Evolutionary conservation across 2,113 vertebrate species (phyloP).

Genomic region (Rhegmatorhina hoffmannsi): DNA sequence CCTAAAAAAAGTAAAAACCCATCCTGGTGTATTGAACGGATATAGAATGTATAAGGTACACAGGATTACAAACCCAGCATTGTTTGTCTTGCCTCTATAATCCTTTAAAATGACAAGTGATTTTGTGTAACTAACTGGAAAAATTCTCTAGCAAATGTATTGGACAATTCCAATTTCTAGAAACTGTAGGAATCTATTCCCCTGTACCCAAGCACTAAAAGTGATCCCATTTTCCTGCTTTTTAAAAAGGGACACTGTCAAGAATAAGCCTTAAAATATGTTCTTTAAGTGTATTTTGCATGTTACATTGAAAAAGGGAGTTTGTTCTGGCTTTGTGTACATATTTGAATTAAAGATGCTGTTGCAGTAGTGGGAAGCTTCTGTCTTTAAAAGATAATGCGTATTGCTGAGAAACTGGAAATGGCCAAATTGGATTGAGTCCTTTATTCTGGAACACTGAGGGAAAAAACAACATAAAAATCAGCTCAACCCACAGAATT

Average conservation of each 20-base stretch:
- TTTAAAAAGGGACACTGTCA: conserved; percentile 54
- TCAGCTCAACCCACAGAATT: conserved; percentile 23
- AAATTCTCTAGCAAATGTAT: conserved; percentile 37
- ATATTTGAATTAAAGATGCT: neutral
- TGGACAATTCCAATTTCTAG: conserved; percentile 19
- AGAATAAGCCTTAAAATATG: neutral
- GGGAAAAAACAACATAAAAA: neutral
- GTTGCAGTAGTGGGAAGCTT: neutral
- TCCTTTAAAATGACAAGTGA: conserved; percentile 55
- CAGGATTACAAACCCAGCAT: conserved; percentile 57
- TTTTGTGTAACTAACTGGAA: conserved; percentile 29
- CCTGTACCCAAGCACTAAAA: neutral
- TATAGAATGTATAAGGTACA: conserved; percentile 57
- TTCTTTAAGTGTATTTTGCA: neutral
- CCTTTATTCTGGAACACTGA: neutral
- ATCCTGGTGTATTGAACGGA: conserved; percentile 59
- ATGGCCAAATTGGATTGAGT: neutral
- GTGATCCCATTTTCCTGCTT: conserved; percentile 40
- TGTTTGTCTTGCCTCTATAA: conserved; percentile 33
- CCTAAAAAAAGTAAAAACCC: conserved; percentile 70
- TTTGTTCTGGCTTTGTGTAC: conserved; percentile 1
- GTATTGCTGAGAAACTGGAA: neutral
- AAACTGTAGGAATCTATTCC: conserved; percentile 15
- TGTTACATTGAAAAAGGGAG: neutral
- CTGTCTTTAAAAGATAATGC: neutral